Base-by-base conservation (phyloP, 1,140 invertebrate species). In the Leptestheria dahalacensis region DNA sequence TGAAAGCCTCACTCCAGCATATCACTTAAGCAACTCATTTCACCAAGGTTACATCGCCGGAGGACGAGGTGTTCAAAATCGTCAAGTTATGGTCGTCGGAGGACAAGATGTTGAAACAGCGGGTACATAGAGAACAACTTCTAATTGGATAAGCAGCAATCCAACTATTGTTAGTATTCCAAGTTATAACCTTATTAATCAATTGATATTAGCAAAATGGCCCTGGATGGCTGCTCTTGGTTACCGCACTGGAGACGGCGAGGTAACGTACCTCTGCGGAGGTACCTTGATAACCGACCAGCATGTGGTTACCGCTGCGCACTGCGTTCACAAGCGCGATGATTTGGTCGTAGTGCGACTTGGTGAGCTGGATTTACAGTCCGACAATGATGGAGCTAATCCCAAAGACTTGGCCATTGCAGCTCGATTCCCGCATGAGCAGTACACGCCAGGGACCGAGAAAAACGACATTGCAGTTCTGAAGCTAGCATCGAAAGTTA, bases 231-330 rank as follows among this genome's bases (percentile, higher is more conserved):
- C 79, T 0, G 77, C 79, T 2, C 70, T 88, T 29, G 84, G 83
- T 0, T 86, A 83, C 71, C 67, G 64, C 57, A 71, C 73, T 62
- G 65, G 64, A 23, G 64, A 74, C 18, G 71, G 72, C 48, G 66
- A 66, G 49, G 70, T 68, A 59, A 68, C 65, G 28, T 86, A 80
- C 76, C 69, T 81, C n/a, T 94, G 90, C 69, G 89, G 85, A 0
- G 89, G 84, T n/a, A 81, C 83, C 26, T 73, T 93, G 0, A 78
- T 94, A 50, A 82, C 81, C 12, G 64, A 74, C 0, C 71, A 75
- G 9, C 88, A 89, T 68, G 74, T 91, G 1, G 62, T 93, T 2
- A 91, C 89, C 1, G 88, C 89, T 3, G 86, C 79, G 0, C 90
- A 92, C 69, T 93, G 89, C 70, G 82, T 92, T 15, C 70, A 78